A percentile compares a stretch with the other conserved stretches of the same genome.
These are phyloP conservation scores for Masnerella sp. DNA, from an alignment of 2,888 invertebrate genomes.

Conservation along the genomic window DNA sequence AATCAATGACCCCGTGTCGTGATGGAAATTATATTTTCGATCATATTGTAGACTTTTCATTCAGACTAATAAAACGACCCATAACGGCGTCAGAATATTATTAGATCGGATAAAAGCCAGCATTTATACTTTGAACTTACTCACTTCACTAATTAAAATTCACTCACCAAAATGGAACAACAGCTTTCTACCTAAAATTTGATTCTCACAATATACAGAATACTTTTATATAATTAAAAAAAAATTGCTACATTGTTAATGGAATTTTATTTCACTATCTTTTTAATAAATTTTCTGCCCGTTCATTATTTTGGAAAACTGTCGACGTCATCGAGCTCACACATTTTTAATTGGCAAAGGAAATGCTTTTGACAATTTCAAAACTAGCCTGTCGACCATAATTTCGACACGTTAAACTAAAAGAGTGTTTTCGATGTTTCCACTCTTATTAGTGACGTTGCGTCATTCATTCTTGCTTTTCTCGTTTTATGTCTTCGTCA, in stretches of 20 bases:
- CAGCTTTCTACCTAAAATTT: too few species aligned
- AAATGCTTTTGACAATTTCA: slow-evolving; percentile 8
- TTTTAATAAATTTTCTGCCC: too few species aligned
- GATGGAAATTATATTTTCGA: slow-evolving; percentile 17
- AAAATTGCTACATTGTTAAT: too few species aligned
- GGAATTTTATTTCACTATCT: too few species aligned
- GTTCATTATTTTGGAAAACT: background rate
- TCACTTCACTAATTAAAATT: too few species aligned
- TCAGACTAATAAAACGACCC: slow-evolving; percentile 14
- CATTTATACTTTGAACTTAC: too few species aligned
- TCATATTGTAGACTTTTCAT: slow-evolving; percentile 9
- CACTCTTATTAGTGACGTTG: slow-evolving; percentile 22
- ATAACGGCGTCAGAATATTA: background rate
- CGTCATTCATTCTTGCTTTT: slow-evolving; percentile 26
- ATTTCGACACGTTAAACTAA: slow-evolving; percentile 30
- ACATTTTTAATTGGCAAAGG: background rate
- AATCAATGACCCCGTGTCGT: slow-evolving; percentile 7
- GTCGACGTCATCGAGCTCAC: background rate
- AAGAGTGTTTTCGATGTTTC: slow-evolving; percentile 35
- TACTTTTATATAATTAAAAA: too few species aligned
- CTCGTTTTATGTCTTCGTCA: slow-evolving; percentile 29
- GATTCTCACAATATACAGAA: too few species aligned
- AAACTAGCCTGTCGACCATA: slow-evolving; percentile 27
- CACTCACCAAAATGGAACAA: too few species aligned
- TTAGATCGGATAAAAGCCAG: too few species aligned